Conservation (phyloP, 2,888 invertebrate species). For the Eupsilia transversa region DNA sequence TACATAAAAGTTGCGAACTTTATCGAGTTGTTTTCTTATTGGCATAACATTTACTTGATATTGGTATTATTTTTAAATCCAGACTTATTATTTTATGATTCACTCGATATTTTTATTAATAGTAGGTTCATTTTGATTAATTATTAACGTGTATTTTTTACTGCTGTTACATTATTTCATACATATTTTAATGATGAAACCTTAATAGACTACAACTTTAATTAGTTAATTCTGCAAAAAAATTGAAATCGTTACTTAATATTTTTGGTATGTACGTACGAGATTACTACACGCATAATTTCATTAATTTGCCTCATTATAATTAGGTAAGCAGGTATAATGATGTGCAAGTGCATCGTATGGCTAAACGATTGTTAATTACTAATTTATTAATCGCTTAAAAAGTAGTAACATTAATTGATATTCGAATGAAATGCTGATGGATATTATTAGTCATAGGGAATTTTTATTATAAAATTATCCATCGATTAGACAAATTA, state of each 20-base stretch:
- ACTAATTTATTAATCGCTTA: conserved; percentile 37
- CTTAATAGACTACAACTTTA: neutral
- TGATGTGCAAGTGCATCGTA: neutral
- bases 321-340: conserved; percentile 26
- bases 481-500: conserved; percentile 23
- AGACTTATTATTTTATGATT: conserved; percentile 14
- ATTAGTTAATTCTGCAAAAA: conserved; percentile 4
- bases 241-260: neutral
- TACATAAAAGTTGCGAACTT: conserved; percentile 27
- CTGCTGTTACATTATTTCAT: neutral
- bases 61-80: conserved; percentile 32
- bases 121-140: neutral
- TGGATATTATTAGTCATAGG: conserved; percentile 29
- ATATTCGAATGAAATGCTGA: conserved; percentile 13
- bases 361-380: conserved; percentile 13
- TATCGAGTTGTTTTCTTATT: conserved; percentile 58
- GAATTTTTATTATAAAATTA: neutral
- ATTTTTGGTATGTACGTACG: neutral
- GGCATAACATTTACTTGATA: conserved; percentile 59
- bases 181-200: neutral
- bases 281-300: neutral
- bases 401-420: conserved; percentile 6
- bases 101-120: neutral
- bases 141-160: neutral
- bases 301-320: conserved; percentile 11